Conservation (phyloP, 2,888 invertebrate species). For the Leptopilina myrica region DNA sequence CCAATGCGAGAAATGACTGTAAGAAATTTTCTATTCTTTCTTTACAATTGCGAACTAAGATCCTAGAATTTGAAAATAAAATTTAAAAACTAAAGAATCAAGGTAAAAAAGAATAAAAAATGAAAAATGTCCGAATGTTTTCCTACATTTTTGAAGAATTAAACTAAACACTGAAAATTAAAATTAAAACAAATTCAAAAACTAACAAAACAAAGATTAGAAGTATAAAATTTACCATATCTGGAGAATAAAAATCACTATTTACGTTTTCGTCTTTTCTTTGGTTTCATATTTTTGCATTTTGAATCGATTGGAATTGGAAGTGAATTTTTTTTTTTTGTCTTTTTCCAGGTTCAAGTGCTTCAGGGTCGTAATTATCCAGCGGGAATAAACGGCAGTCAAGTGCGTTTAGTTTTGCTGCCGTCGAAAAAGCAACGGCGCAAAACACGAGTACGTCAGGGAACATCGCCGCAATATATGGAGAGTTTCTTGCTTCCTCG, state of each 20-base stretch:
- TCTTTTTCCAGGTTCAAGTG: slow-evolving; percentile 82
- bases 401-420: slow-evolving; percentile 91
- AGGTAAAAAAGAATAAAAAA: too few relatives aligned
- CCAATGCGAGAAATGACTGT: slow-evolving; percentile 93
- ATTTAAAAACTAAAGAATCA: too few relatives aligned
- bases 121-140: too few relatives aligned
- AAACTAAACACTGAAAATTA: too few relatives aligned
- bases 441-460: slow-evolving; percentile 94
- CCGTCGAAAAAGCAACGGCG: slow-evolving; percentile 96
- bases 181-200: too few relatives aligned
- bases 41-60: too few relatives aligned
- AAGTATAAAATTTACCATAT: too few relatives aligned
- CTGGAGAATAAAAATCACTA: too few relatives aligned
- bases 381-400: slow-evolving; percentile 83
- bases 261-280: not conserved
- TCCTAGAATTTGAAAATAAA: too few relatives aligned
- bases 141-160: too few relatives aligned
- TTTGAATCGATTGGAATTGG: not conserved
- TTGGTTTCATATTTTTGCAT: not conserved
- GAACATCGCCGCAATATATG: slow-evolving; percentile 94
- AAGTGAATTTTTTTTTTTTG: not conserved
- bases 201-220: too few relatives aligned
- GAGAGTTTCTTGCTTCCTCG: slow-evolving; percentile 94
- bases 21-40: not conserved
- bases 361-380: slow-evolving; percentile 91